Evolutionary conservation across 2,797 vertebrate species (phyloP), one percentile per base, ranked within the genome.

Genomic region (Hemitrygon akajei): DNA sequence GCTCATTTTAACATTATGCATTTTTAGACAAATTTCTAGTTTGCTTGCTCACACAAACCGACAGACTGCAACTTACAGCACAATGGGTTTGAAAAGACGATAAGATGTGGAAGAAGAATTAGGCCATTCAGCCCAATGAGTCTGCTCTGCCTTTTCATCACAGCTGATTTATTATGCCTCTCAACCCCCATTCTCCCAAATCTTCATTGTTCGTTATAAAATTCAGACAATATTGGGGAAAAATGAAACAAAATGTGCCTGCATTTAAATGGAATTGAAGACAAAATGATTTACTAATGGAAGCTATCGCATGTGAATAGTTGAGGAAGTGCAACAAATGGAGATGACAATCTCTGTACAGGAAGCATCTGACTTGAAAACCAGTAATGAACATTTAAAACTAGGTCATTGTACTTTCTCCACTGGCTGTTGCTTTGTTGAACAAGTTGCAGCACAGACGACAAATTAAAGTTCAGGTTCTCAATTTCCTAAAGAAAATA

Each of bases 251-350:
- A 37, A 89, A 37, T 69, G 63, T 37, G n/a, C n/a, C 18, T 25
- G n/a, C 16, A 60, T 10, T 4, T n/a, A 30, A 87, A 63, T 87
- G 30, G 30, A 0, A 4, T 34, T 16, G 47, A 84, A 25, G n/a
- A 69, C 14, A 9, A 69, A 89, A 37, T 37, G 30, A 89, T 89
- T 34, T 37, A 69, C 86, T 34, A 69, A 37, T 89, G n/a, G 86
- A 20, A 89, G 86, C n/a, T 37, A n/a, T 10, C 37, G 16, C 60
- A 63, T 6, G 7, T 14, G 7, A 87, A 63, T 63, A 58, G 60
- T 69, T 66, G 86, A 89, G 86, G 60, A 89, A 89, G 69, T 89
- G 63, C 84, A 89, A 89, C 66, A 60, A 22, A 20, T n/a, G 22
- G 18, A 10, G 86, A n/a, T 69, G 86, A 25, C 60, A 69, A 89